phyloP scores from a whole-genome alignment of 2,888 invertebrate genomes.

The Cartodere bifasciata region DNA sequence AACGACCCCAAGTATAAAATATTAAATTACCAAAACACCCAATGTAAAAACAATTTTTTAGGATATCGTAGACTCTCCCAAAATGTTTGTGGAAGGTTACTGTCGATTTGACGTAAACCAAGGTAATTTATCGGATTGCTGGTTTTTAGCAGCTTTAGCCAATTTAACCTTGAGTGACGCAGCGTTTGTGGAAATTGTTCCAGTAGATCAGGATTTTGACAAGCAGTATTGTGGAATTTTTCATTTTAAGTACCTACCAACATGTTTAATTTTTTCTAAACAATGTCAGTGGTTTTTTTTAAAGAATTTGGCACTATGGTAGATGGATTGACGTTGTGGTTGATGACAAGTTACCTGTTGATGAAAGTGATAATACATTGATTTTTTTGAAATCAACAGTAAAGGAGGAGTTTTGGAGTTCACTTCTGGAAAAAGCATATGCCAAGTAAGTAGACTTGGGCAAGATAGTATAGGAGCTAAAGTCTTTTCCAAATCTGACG shows the following conservation, averaged over 20 bases:
- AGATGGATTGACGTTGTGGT: constrained; percentile 88
- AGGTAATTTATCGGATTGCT: no score
- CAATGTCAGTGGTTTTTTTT: no score
- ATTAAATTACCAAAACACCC: no score
- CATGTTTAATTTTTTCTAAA: no score
- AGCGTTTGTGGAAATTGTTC: constrained; percentile 90
- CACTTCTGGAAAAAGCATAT: constrained; percentile 88
- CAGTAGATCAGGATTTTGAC: constrained; percentile 87
- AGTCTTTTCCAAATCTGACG: no score
- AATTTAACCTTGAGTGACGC: constrained; percentile 77
- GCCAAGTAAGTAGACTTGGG: constrained; percentile 77
- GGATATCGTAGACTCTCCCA: no score
- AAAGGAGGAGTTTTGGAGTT: constrained; percentile 91
- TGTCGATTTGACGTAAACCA: no score
- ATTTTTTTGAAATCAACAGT: constrained; percentile 81
- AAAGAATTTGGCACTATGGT: constrained; percentile 90
- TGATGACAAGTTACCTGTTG: constrained; percentile 84
- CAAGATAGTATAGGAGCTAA: no score
- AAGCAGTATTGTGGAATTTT: constrained; percentile 92
- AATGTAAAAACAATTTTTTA: no score
- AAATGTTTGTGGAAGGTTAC: no score
- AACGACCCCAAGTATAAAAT: no score
- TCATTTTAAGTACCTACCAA: no score
- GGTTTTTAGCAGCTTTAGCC: constrained; percentile 91
- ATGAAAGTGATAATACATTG: constrained; percentile 65